These are phyloP conservation scores for Sisor rabdophorus DNA, from an alignment of 2,113 vertebrate genomes.

Conservation along the genomic window DNA sequence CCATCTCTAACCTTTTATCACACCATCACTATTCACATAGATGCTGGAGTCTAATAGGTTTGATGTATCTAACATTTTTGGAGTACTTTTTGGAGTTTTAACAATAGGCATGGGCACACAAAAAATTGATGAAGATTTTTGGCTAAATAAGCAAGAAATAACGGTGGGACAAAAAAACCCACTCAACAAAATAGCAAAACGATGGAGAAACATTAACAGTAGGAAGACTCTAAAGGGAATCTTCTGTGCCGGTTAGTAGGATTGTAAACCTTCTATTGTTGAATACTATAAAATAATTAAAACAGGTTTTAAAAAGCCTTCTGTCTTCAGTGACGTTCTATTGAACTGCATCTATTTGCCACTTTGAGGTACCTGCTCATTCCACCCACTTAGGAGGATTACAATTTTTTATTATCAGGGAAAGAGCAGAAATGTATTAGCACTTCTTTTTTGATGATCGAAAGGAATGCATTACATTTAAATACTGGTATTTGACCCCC, in stretches of 20 bases:
- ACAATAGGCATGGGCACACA: neutral
- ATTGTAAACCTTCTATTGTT: neutral
- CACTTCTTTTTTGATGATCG: too few species aligned
- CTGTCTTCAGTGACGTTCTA: too few species aligned
- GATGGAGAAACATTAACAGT: neutral
- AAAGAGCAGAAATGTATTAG: too few species aligned
- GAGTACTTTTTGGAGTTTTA: neutral
- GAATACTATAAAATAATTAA: neutral
- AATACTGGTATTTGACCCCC: too few species aligned
- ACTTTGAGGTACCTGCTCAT: too few species aligned
- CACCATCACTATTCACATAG: constrained; percentile 45
- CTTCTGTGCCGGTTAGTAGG: neutral
- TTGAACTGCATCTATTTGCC: too few species aligned
- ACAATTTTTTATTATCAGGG: too few species aligned
- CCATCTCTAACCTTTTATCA: constrained; percentile 56
- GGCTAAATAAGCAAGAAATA: neutral
- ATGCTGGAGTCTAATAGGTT: constrained; percentile 12
- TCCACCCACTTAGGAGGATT: too few species aligned
- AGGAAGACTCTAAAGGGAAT: neutral
- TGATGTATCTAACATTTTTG: neutral
- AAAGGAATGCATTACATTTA: too few species aligned
- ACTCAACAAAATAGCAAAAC: neutral
- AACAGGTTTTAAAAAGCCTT: too few species aligned
- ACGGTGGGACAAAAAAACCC: neutral
- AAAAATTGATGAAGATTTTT: neutral